Percentiles rank a stretch among this genome's conserved stretches.
phyloP scores from a whole-genome alignment of 2,113 vertebrate species.

The Microtus pennsylvanicus region DNA sequence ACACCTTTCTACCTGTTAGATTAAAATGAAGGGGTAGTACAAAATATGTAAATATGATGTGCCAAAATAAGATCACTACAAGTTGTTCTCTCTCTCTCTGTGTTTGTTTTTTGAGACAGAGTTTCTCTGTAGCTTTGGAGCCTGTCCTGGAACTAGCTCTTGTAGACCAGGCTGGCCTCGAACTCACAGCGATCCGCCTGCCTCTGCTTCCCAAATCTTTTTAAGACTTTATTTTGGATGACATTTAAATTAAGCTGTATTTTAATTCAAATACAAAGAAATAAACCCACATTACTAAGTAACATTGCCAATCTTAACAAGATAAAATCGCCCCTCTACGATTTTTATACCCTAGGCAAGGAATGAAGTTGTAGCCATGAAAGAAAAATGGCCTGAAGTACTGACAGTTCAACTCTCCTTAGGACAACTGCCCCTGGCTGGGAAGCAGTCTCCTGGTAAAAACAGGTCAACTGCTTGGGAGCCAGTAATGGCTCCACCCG shows the following conservation, averaged over 20 bases:
- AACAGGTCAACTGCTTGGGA: not conserved
- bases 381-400: not conserved
- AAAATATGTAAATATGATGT: conserved; percentile 75
- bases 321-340: conserved; percentile 30
- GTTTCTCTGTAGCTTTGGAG: no score
- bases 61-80: conserved; percentile 71
- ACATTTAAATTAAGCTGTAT: conserved; percentile 75
- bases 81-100: conserved; percentile 41
- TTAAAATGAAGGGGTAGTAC: conserved; percentile 72
- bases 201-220: not conserved
- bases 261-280: conserved; percentile 75
- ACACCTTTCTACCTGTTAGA: conserved; percentile 60
- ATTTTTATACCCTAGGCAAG: not conserved
- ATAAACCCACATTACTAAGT: conserved; percentile 59
- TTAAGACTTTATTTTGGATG: conserved; percentile 75
- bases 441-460: not conserved
- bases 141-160: no score
- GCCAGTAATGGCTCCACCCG: not conserved
- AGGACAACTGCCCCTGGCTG: not conserved
- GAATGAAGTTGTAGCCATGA: not conserved
- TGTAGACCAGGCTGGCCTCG: no score
- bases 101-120: no score
- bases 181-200: no score
- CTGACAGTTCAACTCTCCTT: not conserved
- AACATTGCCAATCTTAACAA: conserved; percentile 60